Conservation (phyloP, 23 tunicate genomes). For the Halocynthia aurantium region DNA sequence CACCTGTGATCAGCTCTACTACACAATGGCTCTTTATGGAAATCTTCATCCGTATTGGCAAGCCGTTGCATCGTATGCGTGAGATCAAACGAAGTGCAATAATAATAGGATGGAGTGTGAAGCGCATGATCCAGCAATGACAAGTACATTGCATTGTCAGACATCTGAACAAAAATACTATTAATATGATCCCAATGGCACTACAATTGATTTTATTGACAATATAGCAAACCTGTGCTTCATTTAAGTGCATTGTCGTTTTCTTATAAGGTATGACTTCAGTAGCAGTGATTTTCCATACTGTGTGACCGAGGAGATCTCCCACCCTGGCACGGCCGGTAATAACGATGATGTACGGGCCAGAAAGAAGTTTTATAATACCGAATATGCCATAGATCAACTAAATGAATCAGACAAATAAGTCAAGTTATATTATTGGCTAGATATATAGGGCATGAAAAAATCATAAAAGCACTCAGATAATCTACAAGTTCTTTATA, state of each 20-base stretch:
- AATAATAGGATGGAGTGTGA: slow-evolving; percentile 53
- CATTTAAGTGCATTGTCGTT: slow-evolving; percentile 52
- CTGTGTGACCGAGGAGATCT: slow-evolving; percentile 60
- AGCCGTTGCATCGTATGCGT: slow-evolving; percentile 95
- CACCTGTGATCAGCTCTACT: slow-evolving; percentile 76
- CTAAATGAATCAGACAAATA: not conserved
- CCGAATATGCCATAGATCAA: slow-evolving; percentile 83
- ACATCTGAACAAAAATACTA: slow-evolving; percentile 23
- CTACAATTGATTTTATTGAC: not conserved
- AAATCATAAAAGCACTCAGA: too few relatives aligned
- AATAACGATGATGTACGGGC: slow-evolving; percentile 71
- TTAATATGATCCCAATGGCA: not conserved
- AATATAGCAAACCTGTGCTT: slow-evolving; percentile 46
- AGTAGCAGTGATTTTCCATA: slow-evolving; percentile 67
- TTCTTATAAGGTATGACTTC: slow-evolving; percentile 76
- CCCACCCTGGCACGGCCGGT: slow-evolving; percentile 75
- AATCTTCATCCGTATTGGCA: slow-evolving; percentile 34
- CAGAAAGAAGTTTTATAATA: slow-evolving; percentile 53
- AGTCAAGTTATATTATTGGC: too few relatives aligned
- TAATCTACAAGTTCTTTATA: too few relatives aligned
- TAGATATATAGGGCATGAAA: too few relatives aligned
- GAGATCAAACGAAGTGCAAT: slow-evolving; percentile 73
- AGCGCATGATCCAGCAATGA: slow-evolving; percentile 71
- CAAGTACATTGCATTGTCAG: slow-evolving; percentile 59
- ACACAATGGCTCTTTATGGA: slow-evolving; percentile 32